phyloP scores from a whole-genome alignment of 2,888 invertebrate genomes.

The Pantelozetes paolii region DNA sequence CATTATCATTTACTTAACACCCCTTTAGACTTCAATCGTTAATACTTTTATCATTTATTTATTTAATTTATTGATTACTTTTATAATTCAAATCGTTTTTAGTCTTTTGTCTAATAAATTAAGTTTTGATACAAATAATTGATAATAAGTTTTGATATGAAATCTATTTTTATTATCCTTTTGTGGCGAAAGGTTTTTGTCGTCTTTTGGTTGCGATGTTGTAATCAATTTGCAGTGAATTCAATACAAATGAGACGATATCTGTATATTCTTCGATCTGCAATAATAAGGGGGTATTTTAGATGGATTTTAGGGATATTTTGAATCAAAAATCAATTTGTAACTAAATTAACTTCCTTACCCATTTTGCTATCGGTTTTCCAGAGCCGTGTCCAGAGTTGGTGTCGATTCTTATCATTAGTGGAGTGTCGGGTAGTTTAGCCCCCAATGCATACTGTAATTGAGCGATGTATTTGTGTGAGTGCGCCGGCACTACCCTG shows the following conservation, averaged over 20 bases:
- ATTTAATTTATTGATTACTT: too few relatives aligned
- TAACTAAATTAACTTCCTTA: background rate
- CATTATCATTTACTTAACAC: too few relatives aligned
- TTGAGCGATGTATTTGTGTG: conserved; percentile 56
- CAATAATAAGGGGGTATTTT: background rate
- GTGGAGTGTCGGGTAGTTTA: conserved; percentile 53
- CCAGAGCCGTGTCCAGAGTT: conserved; percentile 58
- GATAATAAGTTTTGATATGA: too few relatives aligned
- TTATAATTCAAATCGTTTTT: too few relatives aligned
- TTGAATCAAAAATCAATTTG: background rate
- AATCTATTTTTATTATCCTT: background rate
- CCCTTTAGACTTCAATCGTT: too few relatives aligned
- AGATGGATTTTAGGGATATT: background rate
- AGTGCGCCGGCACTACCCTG: conserved; percentile 57
- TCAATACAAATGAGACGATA: conserved; percentile 37
- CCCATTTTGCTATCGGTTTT: conserved; percentile 55
- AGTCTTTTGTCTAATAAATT: too few relatives aligned
- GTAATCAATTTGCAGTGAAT: conserved; percentile 45
- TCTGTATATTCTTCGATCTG: conserved; percentile 42
- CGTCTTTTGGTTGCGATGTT: background rate
- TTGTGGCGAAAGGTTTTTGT: background rate
- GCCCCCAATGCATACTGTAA: conserved; percentile 53
- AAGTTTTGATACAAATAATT: too few relatives aligned
- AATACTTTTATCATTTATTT: too few relatives aligned
- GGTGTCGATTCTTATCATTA: conserved; percentile 56